phyloP scores from a whole-genome alignment of 2,888 invertebrate genomes.

The Ceratothoa steindachneri region DNA sequence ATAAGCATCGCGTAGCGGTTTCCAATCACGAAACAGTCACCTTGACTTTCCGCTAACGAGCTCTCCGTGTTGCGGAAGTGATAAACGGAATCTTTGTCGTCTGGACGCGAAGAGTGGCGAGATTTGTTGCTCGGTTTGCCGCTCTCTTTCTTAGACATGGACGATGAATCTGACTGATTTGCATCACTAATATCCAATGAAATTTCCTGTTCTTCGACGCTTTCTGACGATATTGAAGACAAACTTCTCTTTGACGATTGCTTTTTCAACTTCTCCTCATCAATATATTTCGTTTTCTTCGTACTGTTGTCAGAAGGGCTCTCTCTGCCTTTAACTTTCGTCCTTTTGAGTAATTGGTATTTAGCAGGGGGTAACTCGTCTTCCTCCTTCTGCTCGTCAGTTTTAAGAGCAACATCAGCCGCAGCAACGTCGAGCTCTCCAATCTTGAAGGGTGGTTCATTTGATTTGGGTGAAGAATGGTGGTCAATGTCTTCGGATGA shows the following conservation, averaged over 20 bases:
- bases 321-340: not conserved
- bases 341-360: not conserved
- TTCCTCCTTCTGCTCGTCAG: not conserved
- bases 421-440: not conserved
- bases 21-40: not conserved
- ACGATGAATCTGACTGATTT: not conserved
- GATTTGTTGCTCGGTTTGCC: not conserved
- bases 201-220: conserved; percentile 22
- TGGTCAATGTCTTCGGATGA: not conserved
- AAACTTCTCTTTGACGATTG: not conserved
- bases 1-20: not conserved
- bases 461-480: not conserved
- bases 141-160: conserved; percentile 4
- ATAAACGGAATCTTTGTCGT: not conserved
- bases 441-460: not conserved
- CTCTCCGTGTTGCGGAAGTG: no score
- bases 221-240: conserved; percentile 8
- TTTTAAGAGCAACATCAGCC: not conserved
- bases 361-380: not conserved
- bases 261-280: not conserved
- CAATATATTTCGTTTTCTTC: not conserved
- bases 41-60: not conserved
- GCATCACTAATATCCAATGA: conserved; percentile 22
- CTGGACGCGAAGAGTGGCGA: not conserved
- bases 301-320: not conserved